Evolutionary conservation across 1,140 invertebrate genomes (phyloP).

Genomic region (Macrocentrus cingulum): DNA sequence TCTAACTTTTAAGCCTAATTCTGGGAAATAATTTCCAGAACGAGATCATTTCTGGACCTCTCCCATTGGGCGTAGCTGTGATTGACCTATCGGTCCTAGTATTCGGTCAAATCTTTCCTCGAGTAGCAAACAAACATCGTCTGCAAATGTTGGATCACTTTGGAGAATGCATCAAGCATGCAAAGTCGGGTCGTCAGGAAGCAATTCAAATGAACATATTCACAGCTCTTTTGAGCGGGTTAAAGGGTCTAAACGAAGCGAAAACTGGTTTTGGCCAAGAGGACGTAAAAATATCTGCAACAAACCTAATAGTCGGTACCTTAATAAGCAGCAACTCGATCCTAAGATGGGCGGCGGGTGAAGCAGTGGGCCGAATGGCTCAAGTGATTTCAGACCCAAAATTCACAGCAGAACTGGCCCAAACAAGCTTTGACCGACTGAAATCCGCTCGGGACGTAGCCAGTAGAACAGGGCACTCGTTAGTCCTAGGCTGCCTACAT

Average conservation of each 20-base stretch:
- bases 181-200: conserved; percentile 88
- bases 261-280: conserved; percentile 87
- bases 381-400: conserved; percentile 83
- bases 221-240: conserved; percentile 85
- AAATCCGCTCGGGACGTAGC: conserved; percentile 87
- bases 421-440: conserved; percentile 87
- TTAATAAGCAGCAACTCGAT: conserved; percentile 83
- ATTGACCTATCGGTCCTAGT: conserved; percentile 92
- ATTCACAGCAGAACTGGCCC: conserved; percentile 88
- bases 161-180: conserved; percentile 89
- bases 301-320: conserved; percentile 78
- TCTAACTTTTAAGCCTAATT: too few species aligned
- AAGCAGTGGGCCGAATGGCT: conserved; percentile 86
- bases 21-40: too few species aligned
- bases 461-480: conserved; percentile 86
- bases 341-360: conserved; percentile 82
- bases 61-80: conserved; percentile 94
- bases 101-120: conserved; percentile 92
- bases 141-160: conserved; percentile 98
- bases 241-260: conserved; percentile 85
- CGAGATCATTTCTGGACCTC: conserved; percentile 75
- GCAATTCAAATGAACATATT: conserved; percentile 97
- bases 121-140: conserved; percentile 92
- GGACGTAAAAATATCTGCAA: conserved; percentile 84
- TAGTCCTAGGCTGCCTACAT: conserved; percentile 90